phyloP scores from a whole-genome alignment of 2,113 vertebrate genomes.

The Coracopsis vasa region DNA sequence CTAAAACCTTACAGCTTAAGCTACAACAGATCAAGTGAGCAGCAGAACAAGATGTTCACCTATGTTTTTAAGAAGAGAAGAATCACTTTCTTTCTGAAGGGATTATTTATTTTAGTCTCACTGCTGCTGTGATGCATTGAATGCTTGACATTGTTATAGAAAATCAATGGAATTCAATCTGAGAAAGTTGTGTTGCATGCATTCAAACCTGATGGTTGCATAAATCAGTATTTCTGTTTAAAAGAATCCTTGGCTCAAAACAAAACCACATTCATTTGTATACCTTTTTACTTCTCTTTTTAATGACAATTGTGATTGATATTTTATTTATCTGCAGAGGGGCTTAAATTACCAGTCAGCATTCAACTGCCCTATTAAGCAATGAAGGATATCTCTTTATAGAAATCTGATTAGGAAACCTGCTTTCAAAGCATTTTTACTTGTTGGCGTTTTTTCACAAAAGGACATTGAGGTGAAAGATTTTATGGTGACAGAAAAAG shows the following conservation, averaged over 20 bases:
- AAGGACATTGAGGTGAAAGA: background rate
- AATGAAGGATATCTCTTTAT: slow-evolving; percentile 19
- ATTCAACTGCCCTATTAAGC: slow-evolving; percentile 42
- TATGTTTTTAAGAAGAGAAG: slow-evolving; percentile 67
- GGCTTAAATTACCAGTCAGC: slow-evolving; percentile 51
- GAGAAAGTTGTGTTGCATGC: slow-evolving; percentile 73
- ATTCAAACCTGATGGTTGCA: slow-evolving; percentile 72
- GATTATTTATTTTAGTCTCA: slow-evolving; percentile 74
- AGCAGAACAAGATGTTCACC: slow-evolving; percentile 61
- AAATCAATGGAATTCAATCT: slow-evolving; percentile 83
- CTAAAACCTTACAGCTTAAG: slow-evolving; percentile 8
- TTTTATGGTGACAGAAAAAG: background rate
- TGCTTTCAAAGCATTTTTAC: slow-evolving; percentile 45
- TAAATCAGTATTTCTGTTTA: slow-evolving; percentile 74
- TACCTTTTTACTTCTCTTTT: slow-evolving; percentile 42
- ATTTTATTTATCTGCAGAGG: slow-evolving; percentile 52
- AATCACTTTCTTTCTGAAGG: slow-evolving; percentile 65
- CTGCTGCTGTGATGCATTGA: slow-evolving; percentile 60
- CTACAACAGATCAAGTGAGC: background rate
- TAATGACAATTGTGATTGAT: slow-evolving; percentile 54
- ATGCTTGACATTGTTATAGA: slow-evolving; percentile 77
- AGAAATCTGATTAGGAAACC: slow-evolving; percentile 62
- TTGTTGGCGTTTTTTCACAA: background rate
- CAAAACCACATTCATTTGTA: slow-evolving; percentile 59
- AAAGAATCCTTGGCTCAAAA: slow-evolving; percentile 28